A percentile compares a stretch with the other conserved stretches of the same genome.
These are phyloP conservation scores for Malurus alboscapulatus DNA, from an alignment of 2,113 vertebrate genomes.

Conservation along the genomic window DNA sequence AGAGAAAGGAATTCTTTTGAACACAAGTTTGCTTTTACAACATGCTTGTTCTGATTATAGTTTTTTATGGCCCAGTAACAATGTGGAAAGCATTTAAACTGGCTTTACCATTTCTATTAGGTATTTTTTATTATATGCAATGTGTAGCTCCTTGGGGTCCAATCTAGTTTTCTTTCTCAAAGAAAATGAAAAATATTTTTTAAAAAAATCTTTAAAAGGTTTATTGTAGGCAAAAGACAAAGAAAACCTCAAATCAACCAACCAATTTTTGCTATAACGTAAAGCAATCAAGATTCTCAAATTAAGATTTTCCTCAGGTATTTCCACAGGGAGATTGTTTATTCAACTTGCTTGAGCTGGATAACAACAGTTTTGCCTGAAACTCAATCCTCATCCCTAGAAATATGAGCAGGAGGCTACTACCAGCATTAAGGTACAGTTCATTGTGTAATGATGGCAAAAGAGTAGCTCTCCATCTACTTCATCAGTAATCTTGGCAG, in stretches of 20 bases:
- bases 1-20: constrained; percentile 20
- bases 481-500: constrained; percentile 6
- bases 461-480: not conserved
- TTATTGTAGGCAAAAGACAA: not conserved
- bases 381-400: not conserved
- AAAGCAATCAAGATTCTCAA: not conserved
- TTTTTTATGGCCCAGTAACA: not conserved
- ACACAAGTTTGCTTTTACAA: constrained; percentile 11
- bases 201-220: not conserved
- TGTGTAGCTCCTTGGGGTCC: not conserved
- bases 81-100: not conserved
- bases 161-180: not conserved
- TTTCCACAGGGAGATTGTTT: not conserved
- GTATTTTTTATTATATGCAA: not conserved
- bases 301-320: not conserved
- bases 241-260: not conserved
- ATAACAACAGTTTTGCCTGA: not conserved
- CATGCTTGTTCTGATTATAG: not conserved
- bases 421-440: not conserved
- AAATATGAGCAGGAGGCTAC: not conserved
- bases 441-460: not conserved
- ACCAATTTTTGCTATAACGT: not conserved
- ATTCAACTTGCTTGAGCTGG: not conserved
- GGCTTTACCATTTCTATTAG: not conserved
- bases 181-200: not conserved